phyloP scores from a whole-genome alignment of 2,797 vertebrate species.

The Threskiornis aethiopicus region DNA sequence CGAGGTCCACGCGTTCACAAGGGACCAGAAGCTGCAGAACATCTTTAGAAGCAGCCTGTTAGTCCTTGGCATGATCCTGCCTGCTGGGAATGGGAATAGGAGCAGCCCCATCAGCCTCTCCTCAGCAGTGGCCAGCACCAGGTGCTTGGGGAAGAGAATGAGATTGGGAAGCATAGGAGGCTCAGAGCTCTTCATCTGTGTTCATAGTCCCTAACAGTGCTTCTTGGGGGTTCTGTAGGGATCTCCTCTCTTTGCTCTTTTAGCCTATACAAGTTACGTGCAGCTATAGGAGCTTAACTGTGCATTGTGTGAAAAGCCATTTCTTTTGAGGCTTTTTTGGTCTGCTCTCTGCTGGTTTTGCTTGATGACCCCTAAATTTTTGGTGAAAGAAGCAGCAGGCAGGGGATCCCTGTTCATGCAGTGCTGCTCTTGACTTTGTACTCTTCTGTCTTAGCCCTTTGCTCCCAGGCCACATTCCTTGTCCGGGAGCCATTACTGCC shows the following conservation, averaged over 20 bases:
- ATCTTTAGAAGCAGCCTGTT: neutral
- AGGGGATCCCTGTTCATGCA: neutral
- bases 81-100: neutral
- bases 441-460: neutral
- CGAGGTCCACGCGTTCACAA: rapidly evolving
- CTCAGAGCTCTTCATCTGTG: neutral
- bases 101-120: neutral
- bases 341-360: neutral
- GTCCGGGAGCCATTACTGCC: neutral
- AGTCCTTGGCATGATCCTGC: neutral
- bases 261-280: neutral
- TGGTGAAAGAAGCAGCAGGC: neutral
- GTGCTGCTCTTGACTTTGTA: neutral
- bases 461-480: neutral
- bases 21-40: neutral
- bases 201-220: neutral
- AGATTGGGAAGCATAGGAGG: rapidly evolving
- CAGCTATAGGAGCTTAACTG: neutral
- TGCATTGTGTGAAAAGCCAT: neutral
- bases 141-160: no score
- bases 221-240: no score
- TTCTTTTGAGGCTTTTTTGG: neutral
- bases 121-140: neutral
- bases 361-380: neutral
- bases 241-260: neutral